phyloP scores from a whole-genome alignment of 1,140 invertebrate species.

The Galendromus occidentalis region DNA sequence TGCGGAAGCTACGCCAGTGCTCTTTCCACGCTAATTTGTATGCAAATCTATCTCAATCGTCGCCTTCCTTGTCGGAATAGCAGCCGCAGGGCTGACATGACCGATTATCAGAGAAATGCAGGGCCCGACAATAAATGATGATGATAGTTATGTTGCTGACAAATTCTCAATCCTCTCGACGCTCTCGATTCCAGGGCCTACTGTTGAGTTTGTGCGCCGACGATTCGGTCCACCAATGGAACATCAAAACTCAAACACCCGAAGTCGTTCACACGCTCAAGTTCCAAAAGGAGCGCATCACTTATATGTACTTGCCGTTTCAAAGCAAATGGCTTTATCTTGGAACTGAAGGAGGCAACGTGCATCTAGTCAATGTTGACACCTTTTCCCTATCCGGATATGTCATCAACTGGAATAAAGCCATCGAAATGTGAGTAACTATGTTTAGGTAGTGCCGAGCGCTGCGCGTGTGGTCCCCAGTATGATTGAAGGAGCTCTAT shows the following conservation, averaged over 20 bases:
- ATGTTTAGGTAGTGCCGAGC: too few relatives aligned
- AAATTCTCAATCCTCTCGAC: too few relatives aligned
- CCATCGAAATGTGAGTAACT: slow-evolving; percentile 95
- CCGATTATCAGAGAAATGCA: too few relatives aligned
- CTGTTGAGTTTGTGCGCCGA: neutral
- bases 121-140: too few relatives aligned
- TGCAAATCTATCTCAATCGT: too few relatives aligned
- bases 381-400: slow-evolving; percentile 89
- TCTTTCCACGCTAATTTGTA: too few relatives aligned
- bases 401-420: slow-evolving; percentile 99
- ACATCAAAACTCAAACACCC: slow-evolving; percentile 31
- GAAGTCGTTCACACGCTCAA: slow-evolving; percentile 87
- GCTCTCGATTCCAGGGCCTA: neutral
- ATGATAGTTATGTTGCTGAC: too few relatives aligned
- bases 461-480: too few relatives aligned
- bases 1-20: too few relatives aligned
- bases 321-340: slow-evolving; percentile 97
- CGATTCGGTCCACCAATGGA: slow-evolving; percentile 20
- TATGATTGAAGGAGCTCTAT: too few relatives aligned
- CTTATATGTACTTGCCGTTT: slow-evolving; percentile 51
- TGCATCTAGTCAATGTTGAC: slow-evolving; percentile 90
- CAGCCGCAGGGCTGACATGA: too few relatives aligned
- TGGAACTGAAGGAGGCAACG: slow-evolving; percentile 91
- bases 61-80: too few relatives aligned
- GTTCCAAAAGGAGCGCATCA: slow-evolving; percentile 82